Base-by-base conservation (phyloP, 2,113 vertebrate genomes). In the Machaerirhynchus nigripectus region DNA sequence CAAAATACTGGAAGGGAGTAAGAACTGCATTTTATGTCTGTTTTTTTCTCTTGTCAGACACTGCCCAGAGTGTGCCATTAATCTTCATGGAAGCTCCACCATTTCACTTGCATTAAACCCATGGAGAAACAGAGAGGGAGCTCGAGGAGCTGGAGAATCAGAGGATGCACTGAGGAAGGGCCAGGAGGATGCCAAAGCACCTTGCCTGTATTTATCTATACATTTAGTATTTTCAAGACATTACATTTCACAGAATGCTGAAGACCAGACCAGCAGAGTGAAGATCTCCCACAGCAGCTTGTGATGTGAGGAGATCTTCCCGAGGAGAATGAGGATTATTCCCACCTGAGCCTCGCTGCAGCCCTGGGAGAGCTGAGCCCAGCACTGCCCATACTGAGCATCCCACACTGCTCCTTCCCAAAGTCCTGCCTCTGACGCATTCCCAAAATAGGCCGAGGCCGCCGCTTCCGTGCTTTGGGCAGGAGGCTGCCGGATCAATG, bases 371-470 rank as follows among this genome's bases (percentile, higher is more conserved):
- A 1, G 3, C 49, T 15, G 4, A 83, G 63, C 5, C 0, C 50
- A 37, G 79, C 3, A 0, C 37, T 37, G 84, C 39, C 81, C 64
- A 7, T 2, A 4, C 59, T 0, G 35, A 65, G 57, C 83, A 49
- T n/a, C 64, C 89, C 80, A 20, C 59, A 2, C 5, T 5, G 7
- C 68, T 81, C 83, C 77, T 89, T 40, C 55, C 40, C 64, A 1
- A 70, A 55, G 55, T 16, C 13, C 1, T 50, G 82, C 60, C 94
- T 40, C 73, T 61, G 94, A 69, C 22, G 50, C 91, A 23, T 64
- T 94, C 95, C 96, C 92, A 90, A 88, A 96, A 96, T 65, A 96
- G 85, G 90, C 88, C 23, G 84, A 67, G 84, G 79, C 88, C 28
- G 17, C 76, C 2, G 40, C 15, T 57, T 57, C 55, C 33, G n/a